Evolutionary conservation across 2,888 invertebrate genomes (phyloP).

Genomic region (Salticus scenicus): DNA sequence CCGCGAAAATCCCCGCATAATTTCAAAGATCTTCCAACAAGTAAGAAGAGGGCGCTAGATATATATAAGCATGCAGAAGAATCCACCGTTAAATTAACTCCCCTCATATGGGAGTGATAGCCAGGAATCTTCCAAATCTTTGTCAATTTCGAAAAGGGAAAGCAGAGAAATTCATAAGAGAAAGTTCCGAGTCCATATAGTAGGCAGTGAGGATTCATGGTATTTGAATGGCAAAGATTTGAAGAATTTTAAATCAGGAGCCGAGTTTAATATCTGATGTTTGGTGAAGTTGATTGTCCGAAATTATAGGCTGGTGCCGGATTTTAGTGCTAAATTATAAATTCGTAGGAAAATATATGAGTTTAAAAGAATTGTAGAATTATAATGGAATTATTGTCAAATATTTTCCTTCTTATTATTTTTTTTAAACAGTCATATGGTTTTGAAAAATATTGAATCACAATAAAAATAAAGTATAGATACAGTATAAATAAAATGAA

Average conservation of each 20-base stretch:
- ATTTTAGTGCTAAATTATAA: too few relatives aligned
- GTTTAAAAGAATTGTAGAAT: too few relatives aligned
- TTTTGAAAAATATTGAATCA: too few relatives aligned
- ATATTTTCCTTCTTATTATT: too few relatives aligned
- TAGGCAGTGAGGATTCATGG: background rate
- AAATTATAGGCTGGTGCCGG: background rate
- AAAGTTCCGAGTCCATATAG: background rate
- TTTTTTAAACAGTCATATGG: too few relatives aligned
- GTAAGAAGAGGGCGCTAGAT: background rate
- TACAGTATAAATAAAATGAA: too few relatives aligned
- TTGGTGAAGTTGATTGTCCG: background rate
- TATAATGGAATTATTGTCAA: too few relatives aligned
- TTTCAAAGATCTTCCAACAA: conserved; percentile 6
- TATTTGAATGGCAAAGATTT: conserved; percentile 9
- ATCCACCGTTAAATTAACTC: conserved; percentile 9
- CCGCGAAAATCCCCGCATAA: conserved; percentile 17
- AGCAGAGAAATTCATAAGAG: background rate
- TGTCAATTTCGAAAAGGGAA: background rate
- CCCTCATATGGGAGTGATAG: background rate
- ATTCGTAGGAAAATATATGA: too few relatives aligned
- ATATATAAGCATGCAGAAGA: background rate
- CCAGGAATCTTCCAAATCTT: background rate
- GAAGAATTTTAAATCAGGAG: conserved; percentile 10
- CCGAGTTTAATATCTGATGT: background rate
- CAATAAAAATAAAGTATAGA: too few relatives aligned